A percentile compares a stretch with the other conserved stretches of the same genome.
Evolutionary conservation across 2,888 invertebrate genomes (phyloP).

Genomic region (Lycia hirtaria): DNA sequence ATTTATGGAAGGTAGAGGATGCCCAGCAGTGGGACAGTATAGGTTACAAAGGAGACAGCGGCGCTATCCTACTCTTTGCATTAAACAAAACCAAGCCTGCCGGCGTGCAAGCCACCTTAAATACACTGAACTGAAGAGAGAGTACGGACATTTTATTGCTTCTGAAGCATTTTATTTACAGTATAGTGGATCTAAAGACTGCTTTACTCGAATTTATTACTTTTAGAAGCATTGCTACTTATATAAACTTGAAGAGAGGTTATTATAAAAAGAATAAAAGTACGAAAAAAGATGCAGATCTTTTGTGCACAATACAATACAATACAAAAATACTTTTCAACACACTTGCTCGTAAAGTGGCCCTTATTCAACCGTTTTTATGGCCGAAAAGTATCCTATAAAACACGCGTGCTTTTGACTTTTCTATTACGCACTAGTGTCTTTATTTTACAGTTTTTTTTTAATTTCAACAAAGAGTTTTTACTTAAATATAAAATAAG

Average conservation of each 20-base stretch:
- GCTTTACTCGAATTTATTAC: constrained; percentile 40
- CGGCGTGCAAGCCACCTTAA: constrained; percentile 27
- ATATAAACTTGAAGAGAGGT: constrained; percentile 28
- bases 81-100: neutral
- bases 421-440: no score
- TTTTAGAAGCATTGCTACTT: constrained; percentile 38
- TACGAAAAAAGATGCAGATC: neutral
- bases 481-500: no score
- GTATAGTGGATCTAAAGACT: constrained; percentile 48
- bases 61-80: neutral
- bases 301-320: neutral
- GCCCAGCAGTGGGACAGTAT: no score
- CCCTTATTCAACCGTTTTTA: no score
- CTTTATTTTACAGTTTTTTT: no score
- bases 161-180: constrained; percentile 57
- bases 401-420: no score
- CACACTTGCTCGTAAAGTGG: no score
- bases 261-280: neutral
- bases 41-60: no score
- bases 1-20: no score
- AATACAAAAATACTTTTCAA: no score
- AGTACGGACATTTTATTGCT: constrained; percentile 53
- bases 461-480: no score
- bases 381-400: no score
- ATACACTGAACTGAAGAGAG: constrained; percentile 33